phyloP scores from a whole-genome alignment of 2,888 invertebrate species.

The Trissolcus japonicus region DNA sequence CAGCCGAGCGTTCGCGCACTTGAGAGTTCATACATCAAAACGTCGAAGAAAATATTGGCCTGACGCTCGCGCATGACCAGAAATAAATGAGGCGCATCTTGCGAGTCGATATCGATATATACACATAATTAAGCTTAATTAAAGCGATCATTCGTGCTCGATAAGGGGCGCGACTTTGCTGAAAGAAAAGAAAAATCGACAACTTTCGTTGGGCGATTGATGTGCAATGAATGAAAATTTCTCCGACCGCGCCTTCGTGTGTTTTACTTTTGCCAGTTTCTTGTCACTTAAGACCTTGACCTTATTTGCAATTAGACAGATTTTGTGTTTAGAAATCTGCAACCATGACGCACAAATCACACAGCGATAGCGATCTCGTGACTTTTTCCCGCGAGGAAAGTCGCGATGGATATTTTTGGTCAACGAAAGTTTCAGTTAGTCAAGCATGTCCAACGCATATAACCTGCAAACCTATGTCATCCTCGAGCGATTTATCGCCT shows the following conservation, averaged over 20 bases:
- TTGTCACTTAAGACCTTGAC: constrained; percentile 47
- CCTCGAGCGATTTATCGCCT: neutral
- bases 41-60: constrained; percentile 33
- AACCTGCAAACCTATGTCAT: constrained; percentile 10
- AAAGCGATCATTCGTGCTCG: neutral
- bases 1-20: constrained; percentile 37
- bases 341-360: constrained; percentile 33
- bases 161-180: no score
- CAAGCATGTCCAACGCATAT: constrained; percentile 6
- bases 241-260: constrained; percentile 32
- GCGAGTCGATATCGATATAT: neutral
- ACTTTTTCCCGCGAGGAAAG: constrained; percentile 39
- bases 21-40: constrained; percentile 43
- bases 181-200: no score
- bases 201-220: constrained; percentile 5
- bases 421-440: constrained; percentile 22
- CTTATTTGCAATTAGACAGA: constrained; percentile 27
- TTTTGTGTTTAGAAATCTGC: constrained; percentile 42
- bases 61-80: neutral
- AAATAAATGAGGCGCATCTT: neutral
- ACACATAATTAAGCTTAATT: no score
- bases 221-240: constrained; percentile 17
- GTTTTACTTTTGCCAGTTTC: constrained; percentile 14
- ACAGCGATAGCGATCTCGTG: constrained; percentile 30
- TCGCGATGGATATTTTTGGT: constrained; percentile 33